phyloP scores from a whole-genome alignment of 1,140 invertebrate genomes.

The Chironomus tepperi region DNA sequence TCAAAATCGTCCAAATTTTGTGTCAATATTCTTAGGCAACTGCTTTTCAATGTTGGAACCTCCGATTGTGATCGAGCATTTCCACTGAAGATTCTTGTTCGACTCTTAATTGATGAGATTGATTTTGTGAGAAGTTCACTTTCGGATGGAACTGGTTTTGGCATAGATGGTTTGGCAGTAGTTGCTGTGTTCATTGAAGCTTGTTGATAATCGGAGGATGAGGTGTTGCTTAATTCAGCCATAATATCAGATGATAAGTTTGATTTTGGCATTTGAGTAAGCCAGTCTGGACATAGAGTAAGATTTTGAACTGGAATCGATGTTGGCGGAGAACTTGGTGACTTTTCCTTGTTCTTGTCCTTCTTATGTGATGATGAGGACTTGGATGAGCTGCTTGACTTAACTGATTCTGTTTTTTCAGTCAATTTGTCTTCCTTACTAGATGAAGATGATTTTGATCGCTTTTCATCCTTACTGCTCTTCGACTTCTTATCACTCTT shows the following conservation, averaged over 20 bases:
- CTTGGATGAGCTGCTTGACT: not conserved
- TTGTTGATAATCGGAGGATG: slow-evolving; percentile 63
- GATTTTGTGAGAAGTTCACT: slow-evolving; percentile 56
- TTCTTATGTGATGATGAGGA: not conserved
- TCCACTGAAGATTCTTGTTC: slow-evolving; percentile 78
- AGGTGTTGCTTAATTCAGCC: slow-evolving; percentile 38
- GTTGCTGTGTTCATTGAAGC: slow-evolving; percentile 42
- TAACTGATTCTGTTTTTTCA: slow-evolving; percentile 30
- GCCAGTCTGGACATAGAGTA: slow-evolving; percentile 39
- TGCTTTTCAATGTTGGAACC: slow-evolving; percentile 70
- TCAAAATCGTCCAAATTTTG: slow-evolving; percentile 88
- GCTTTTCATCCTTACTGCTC: not conserved
- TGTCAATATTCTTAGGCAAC: slow-evolving; percentile 76
- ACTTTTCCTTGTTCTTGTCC: no score
- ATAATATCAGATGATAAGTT: slow-evolving; percentile 52
- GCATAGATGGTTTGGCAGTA: no score
- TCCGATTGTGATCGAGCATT: slow-evolving; percentile 48
- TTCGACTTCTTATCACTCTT: not conserved
- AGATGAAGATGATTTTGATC: no score
- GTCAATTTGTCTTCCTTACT: no score
- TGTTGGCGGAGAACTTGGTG: not conserved
- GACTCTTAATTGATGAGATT: slow-evolving; percentile 68
- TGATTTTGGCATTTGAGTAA: slow-evolving; percentile 52
- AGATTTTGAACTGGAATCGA: not conserved
- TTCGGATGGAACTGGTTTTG: slow-evolving; percentile 40